Percentiles rank a stretch among this genome's conserved stretches.
Conservation (phyloP, 2,888 invertebrate species). For the Orchesellides sinensis region DNA sequence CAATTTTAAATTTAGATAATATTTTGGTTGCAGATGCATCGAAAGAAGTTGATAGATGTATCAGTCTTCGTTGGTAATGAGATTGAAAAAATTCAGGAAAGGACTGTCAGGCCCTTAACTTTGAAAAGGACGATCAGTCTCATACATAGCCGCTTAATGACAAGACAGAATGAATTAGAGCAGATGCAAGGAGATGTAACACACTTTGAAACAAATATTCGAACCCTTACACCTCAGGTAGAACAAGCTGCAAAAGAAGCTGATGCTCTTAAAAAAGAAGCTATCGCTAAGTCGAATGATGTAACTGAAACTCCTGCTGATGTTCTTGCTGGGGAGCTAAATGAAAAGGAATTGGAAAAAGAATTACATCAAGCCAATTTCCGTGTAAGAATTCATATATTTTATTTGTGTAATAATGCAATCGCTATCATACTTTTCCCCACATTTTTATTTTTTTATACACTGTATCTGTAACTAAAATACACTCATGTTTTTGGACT, state of each 20-base stretch:
- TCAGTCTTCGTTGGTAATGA: constrained; percentile 35
- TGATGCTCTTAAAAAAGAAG: constrained; percentile 52
- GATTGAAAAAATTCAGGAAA: constrained; percentile 7
- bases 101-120: constrained; percentile 31
- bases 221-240: constrained; percentile 41
- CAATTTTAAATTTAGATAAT: too few species aligned
- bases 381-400: constrained; percentile 33
- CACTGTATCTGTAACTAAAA: neutral
- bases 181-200: constrained; percentile 58
- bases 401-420: neutral
- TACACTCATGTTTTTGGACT: neutral
- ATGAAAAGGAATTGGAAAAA: constrained; percentile 61
- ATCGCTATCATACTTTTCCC: too few species aligned
- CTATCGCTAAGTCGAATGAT: constrained; percentile 38
- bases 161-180: constrained; percentile 62
- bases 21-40: constrained; percentile 28
- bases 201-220: constrained; percentile 38
- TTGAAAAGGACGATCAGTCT: constrained; percentile 56
- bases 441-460: too few species aligned
- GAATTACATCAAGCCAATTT: constrained; percentile 59
- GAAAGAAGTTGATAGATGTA: constrained; percentile 10
- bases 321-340: constrained; percentile 40
- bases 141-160: constrained; percentile 48
- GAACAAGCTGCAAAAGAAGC: constrained; percentile 61
- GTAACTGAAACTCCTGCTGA: constrained; percentile 52